Evolutionary conservation across 2,797 vertebrate genomes (phyloP), one percentile per base, ranked within the genome.

Genomic region (Coendou prehensilis): DNA sequence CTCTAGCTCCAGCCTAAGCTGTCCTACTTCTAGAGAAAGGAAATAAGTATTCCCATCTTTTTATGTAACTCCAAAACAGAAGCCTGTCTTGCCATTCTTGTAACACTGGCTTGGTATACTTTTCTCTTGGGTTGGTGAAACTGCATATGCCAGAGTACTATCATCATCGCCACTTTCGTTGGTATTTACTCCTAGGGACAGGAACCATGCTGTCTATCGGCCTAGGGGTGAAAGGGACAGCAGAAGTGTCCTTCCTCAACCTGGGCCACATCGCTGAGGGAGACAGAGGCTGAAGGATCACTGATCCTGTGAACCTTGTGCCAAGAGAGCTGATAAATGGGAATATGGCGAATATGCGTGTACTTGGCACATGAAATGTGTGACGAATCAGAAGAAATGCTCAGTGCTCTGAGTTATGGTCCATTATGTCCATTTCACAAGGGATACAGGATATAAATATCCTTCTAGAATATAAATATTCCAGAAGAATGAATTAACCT

Each of bases 391-490:
- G 67, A 56, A 95, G 75, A 91, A 82, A 52, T 9, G 13, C 7
- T 79, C 75, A 78, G 2, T 17, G 75, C 14, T 50, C 26, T 22
- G 56, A 54, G 15, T 37, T 41, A 76, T 2, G 26, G 64, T 52
- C 63, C 61, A 50, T 56, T 78, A 91, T 64, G 23, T 45, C 75
- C 30, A 81, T 23, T 80, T 37, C n/a, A 92, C 13, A 96, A 92
- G 82, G 56, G 64, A 33, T 64, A 10, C 15, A 64, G 14, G 30
- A 64, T 33, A 64, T 33, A 64, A 64, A 64, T 33, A 64, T 63
- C 4, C 23, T 61, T 61, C 28, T 64, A 64, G 13, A 64, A 64
- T 14, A 64, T 64, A 64, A 64, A 33, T 64, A 91, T 54, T 89
- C 69, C n/a, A 30, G 82, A 83, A 23, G 59, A 47, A 91, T 71